Conservation (phyloP, 2,113 vertebrate genomes). For the Delphinus delphis region DNA sequence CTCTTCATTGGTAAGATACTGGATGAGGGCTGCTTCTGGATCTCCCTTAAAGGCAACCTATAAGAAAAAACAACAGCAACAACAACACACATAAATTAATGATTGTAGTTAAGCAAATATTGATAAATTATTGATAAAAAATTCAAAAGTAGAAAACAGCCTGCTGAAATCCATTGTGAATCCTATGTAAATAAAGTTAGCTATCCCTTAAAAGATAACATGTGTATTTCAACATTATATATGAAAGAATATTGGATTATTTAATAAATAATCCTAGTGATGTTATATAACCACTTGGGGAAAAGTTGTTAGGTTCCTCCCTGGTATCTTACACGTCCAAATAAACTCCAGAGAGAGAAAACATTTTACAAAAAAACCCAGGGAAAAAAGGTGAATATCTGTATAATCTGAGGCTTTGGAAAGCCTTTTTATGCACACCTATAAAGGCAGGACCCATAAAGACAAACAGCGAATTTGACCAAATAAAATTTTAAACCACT, state of each 20-base stretch:
- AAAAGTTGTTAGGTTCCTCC: background rate
- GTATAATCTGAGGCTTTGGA: background rate
- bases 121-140: background rate
- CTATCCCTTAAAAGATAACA: background rate
- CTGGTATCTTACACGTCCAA: background rate
- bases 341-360: background rate
- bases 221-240: background rate
- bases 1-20: constrained; percentile 94
- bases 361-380: background rate
- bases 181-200: background rate
- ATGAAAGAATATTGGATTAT: background rate
- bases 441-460: background rate
- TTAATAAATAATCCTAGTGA: background rate
- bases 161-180: background rate
- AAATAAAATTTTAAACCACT: background rate
- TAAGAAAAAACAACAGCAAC: constrained; percentile 4
- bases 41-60: constrained; percentile 97
- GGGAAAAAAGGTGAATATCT: background rate
- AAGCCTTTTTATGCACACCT: background rate
- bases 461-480: background rate
- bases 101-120: background rate
- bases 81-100: background rate
- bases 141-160: background rate
- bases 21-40: constrained; percentile 95
- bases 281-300: background rate